Conservation (phyloP, 1,140 invertebrate genomes). For the Periplaneta americana region DNA sequence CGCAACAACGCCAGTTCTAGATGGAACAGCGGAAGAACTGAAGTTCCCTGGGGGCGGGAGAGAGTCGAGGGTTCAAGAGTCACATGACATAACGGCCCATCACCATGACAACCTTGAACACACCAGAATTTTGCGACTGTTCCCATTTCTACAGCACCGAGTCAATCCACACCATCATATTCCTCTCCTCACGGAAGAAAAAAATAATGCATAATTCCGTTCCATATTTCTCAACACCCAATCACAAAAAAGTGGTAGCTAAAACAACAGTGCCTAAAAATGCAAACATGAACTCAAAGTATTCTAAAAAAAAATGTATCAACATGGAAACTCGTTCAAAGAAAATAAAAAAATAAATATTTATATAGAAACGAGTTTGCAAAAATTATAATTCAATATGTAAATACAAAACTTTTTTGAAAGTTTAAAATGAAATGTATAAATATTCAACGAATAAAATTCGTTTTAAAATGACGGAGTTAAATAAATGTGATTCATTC, state of each 20-base stretch:
- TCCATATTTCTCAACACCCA: background rate
- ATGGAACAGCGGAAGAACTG: no score
- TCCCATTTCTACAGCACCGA: background rate
- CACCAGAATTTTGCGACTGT: background rate
- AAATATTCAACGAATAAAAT: conserved; percentile 3
- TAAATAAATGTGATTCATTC: background rate
- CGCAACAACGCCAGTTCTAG: no score
- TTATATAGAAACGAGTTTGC: background rate
- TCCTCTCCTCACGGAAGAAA: no score
- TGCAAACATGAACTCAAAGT: background rate
- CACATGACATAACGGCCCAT: background rate
- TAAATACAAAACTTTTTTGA: background rate
- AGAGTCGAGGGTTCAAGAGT: no score
- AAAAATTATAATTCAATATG: background rate
- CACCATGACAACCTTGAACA: background rate
- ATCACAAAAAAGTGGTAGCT: background rate
- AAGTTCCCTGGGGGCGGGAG: no score
- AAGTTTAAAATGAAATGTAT: conserved; percentile 9
- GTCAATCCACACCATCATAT: no score
- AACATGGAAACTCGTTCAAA: background rate
- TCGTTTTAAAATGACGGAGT: background rate
- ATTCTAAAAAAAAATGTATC: background rate
- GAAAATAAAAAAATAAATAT: background rate
- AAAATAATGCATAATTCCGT: background rate
- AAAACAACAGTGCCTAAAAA: conserved; percentile 1